Base-by-base conservation (phyloP, 2,797 vertebrate genomes). In the Threskiornis aethiopicus region DNA sequence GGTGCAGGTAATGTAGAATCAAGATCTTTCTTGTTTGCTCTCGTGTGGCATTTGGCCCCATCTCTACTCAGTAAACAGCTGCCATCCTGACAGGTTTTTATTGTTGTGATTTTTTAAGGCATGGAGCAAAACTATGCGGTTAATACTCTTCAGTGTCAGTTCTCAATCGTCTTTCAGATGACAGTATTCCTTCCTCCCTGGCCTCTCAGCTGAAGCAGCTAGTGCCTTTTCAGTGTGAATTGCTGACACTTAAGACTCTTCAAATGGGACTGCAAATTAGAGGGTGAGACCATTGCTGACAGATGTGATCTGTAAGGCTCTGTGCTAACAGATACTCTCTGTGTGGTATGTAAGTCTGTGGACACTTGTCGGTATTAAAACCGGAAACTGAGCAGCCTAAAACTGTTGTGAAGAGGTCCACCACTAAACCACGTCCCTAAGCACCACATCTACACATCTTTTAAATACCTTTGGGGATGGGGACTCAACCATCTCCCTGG, bases 371-470 rank as follows among this genome's bases (percentile, higher is more conserved):
- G 16, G 82, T 57, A 44, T 62, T 73, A n/a, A 49, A 93, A 87
- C 49, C 86, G 91, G 85, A 46, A 96, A 95, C 24, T 49, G 73
- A 96, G 73, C 39, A 62, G 57, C 54, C 87, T 93, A 90, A 64
- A 55, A 21, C 77, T 39, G n/a, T 72, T 90, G 71, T 87, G 76
- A 95, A 96, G 90, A 89, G 14, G 41, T 41, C 41, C 41, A 41
- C 41, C 41, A 41, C 41, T 41, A 41, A 41, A 41, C 41, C 41
- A 41, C 6, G 13, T 41, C 41, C 41, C 41, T 41, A 41, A 41
- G 41, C 41, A 41, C 41, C 13, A 41, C 41, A 41, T 41, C 13
- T 41, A 41, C 41, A 13, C 41, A 14, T 41, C 41, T 41, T 41
- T 41, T 41, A 41, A 41, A 41, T 41, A 41, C 41, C 41, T 41